Evolutionary conservation across 2,888 invertebrate genomes (phyloP), one percentile per base, ranked within the genome.

Genomic region (Lymantria monacha): DNA sequence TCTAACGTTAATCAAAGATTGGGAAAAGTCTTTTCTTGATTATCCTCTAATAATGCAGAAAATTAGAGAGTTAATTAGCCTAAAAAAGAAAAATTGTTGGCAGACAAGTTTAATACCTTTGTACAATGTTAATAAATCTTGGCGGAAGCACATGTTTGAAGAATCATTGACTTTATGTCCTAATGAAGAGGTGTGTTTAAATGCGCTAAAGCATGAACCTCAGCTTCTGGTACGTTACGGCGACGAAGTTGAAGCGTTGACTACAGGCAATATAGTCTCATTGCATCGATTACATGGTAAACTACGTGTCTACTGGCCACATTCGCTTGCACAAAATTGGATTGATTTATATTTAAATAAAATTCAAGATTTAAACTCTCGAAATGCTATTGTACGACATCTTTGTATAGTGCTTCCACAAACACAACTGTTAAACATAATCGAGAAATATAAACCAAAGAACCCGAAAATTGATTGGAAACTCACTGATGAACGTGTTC

Each of bases 171-270:
- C 57, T 11, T 52, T 87, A 49, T 61, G 65, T 42, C 78, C 77
- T 7, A 68, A 66, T 30, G 76, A 80, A 55, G 64, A 73, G 10
- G 76, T 68, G 10, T 79, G 76, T 49, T 45, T 87, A 11, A 86
- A 87, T 59, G 79, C 77, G 14, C 57, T 87, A 9, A 87, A 87
- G 66, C 86, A 87, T 53, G 76, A 78, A 9, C 79, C 85, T 10
- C 55, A 55, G 40, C 56, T 86, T 46, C 59, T 87, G 15, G 51
- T 51, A 36, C 68, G 72, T 10, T 14, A 30, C 11, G 12, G 9
- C 3, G 15, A 41, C 0, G 41, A 41, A 41, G 15, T 41, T 14
- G 41, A 41, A 41, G 15, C 1, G 9, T 9, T 41, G 38, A 22
- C 11, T 30, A 30, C 42, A 30, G 12, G 30, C 30, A 30, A 42